Base-by-base conservation (phyloP, 2,113 vertebrate species). In the Calyptommatus sinebrachiatus region DNA sequence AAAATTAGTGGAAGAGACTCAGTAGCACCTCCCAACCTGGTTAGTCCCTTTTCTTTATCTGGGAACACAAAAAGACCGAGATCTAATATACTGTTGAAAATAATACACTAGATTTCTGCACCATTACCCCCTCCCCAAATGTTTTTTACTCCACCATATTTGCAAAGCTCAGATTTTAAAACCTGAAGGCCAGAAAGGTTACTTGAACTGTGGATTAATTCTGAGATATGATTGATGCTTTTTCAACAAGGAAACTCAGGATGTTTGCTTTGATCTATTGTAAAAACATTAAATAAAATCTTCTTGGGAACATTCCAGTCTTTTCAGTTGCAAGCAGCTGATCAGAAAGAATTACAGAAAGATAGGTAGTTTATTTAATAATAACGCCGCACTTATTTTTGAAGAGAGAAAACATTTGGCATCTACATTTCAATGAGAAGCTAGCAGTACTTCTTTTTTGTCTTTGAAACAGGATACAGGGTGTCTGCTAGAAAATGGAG, bases 181-280 rank as follows among this genome's bases (percentile, higher is more conserved):
- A 66, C 3, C 48, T 68, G 73, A 16, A 18, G 88, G 83, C 63
- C 83, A 80, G 62, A 71, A 71, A 69, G 4, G 11, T 66, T 82
- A 46, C 76, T 83, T 77, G 62, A 76, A 76, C 50, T 77, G 10
- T 0, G 0, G 78, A 65, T 85, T 57, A 76, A 62, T 0, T 0
- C 61, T 60, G 53, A 53, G 12, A 9, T 63, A 26, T 73, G 80
- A 76, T 0, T 53, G 81, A 86, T 82, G 65, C 7, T 35, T 2
- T 89, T 91, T 86, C 85, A 88, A 84, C 57, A 88, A 86, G 83
- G 83, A 76, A 85, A 73, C 2, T 41, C 61, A 0, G 21, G 75
- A 73, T 86, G 0, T 0, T 62, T 31, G 78, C 69, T 92, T 87
- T 89, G 84, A 89, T 90, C 85, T 78, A 77, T 48, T 84, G 78